phyloP scores from a whole-genome alignment of 2,888 invertebrate species.

The Rotaria sp. region DNA sequence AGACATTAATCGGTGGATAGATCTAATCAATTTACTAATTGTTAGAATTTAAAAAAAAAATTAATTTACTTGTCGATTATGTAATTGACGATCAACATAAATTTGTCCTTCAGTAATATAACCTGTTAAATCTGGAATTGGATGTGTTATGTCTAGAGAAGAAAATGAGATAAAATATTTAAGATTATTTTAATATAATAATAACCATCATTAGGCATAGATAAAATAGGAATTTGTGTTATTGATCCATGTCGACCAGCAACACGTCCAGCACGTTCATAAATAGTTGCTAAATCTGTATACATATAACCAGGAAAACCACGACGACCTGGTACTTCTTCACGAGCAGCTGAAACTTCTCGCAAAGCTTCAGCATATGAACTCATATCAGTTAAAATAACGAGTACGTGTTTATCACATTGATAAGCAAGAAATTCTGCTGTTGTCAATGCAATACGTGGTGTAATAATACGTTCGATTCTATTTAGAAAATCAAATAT shows the following conservation, averaged over 20 bases:
- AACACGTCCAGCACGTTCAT: constrained; percentile 96
- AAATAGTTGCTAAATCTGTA: constrained; percentile 99
- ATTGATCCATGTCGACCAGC: constrained; percentile 97
- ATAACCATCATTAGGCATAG: constrained; percentile 92
- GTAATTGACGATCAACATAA: constrained; percentile 96
- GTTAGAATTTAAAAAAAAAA: too few species aligned
- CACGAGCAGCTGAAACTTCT: constrained; percentile 96
- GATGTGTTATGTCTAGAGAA: constrained; percentile 90
- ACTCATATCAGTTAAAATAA: constrained; percentile 98
- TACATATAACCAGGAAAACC: constrained; percentile 99
- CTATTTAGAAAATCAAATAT: constrained; percentile 45
- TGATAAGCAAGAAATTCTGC: constrained; percentile 99
- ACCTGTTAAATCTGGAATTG: constrained; percentile 98
- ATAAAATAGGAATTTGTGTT: constrained; percentile 97
- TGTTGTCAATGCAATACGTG: constrained; percentile 89
- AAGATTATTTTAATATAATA: constrained; percentile 62
- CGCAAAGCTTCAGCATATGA: constrained; percentile 98
- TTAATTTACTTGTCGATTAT: constrained; percentile 98
- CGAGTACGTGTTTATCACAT: constrained; percentile 98
- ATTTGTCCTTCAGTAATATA: constrained; percentile 99
- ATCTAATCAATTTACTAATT: constrained; percentile 58
- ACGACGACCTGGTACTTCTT: constrained; percentile 98
- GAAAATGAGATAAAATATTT: too few species aligned
- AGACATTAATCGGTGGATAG: constrained; percentile 96
- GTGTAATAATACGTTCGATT: constrained; percentile 98